Evolutionary conservation across 2,888 invertebrate species (phyloP).

Genomic region (Schizaphis graminum): DNA sequence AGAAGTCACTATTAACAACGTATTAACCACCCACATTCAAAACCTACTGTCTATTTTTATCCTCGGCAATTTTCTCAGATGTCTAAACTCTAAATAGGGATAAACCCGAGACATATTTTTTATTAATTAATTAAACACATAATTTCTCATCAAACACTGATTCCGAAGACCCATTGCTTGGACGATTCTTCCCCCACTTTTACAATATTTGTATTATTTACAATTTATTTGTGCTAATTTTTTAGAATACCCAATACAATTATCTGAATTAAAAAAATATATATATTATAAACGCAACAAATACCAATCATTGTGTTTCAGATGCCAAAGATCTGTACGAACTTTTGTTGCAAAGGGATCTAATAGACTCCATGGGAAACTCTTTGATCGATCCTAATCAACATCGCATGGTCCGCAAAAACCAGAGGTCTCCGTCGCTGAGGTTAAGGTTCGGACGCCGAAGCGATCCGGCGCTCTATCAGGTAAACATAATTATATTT

Average conservation of each 20-base stretch:
- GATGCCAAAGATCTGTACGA: constrained; percentile 76
- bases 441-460: constrained; percentile 83
- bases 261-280: background rate
- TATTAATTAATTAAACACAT: background rate
- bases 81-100: background rate
- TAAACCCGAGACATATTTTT: background rate
- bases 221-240: background rate
- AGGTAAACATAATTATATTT: constrained; percentile 54
- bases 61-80: too few relatives aligned
- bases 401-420: constrained; percentile 83
- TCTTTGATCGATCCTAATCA: constrained; percentile 61
- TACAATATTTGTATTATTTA: background rate
- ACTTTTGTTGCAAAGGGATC: constrained; percentile 76
- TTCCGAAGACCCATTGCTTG: background rate
- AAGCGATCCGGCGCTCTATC: constrained; percentile 77
- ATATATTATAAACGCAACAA: background rate
- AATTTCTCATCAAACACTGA: background rate
- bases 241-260: background rate
- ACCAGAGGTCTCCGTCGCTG: constrained; percentile 82
- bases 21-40: background rate
- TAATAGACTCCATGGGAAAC: constrained; percentile 71
- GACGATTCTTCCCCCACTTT: background rate
- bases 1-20: background rate
- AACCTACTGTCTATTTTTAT: background rate
- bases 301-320: constrained; percentile 59